These are phyloP conservation scores for Streblospio benedicti DNA, from an alignment of 1,140 invertebrate species.

Conservation along the genomic window DNA sequence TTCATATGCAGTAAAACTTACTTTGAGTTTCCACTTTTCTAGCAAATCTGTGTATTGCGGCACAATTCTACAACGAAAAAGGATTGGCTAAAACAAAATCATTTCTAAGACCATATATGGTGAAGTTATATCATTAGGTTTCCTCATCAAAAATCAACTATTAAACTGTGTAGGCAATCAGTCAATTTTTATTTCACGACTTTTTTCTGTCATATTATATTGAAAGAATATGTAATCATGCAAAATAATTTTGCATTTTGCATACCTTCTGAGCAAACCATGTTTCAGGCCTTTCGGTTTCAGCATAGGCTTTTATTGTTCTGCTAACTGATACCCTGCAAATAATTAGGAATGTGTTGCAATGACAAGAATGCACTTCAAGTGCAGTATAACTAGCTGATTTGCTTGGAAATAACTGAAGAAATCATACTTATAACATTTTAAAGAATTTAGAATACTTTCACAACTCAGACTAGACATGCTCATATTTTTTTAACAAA, in stretches of 20 bases:
- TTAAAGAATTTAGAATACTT: background rate
- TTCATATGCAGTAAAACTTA: too few relatives aligned
- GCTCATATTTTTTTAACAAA: background rate
- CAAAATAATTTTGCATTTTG: conserved; percentile 2
- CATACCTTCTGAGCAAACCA: conserved; percentile 78
- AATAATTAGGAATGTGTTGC: background rate
- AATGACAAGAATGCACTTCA: too few relatives aligned
- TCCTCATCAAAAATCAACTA: background rate
- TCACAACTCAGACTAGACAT: background rate
- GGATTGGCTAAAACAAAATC: background rate
- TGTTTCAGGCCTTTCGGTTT: conserved; percentile 67
- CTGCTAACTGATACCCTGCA: conserved; percentile 72
- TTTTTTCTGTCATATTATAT: background rate
- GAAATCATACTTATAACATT: too few relatives aligned
- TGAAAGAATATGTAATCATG: background rate
- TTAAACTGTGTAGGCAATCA: background rate
- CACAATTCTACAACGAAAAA: conserved; percentile 59
- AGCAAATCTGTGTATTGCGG: conserved; percentile 77
- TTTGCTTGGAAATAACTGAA: background rate
- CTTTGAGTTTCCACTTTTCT: conserved; percentile 76
- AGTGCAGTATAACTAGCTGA: too few relatives aligned
- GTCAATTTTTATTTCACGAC: background rate
- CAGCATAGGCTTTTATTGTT: conserved; percentile 59
- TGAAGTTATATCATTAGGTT: background rate
- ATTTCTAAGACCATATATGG: background rate